These are phyloP conservation scores for Galago senegalensis DNA, from an alignment of 2,797 vertebrate species.

Conservation along the genomic window DNA sequence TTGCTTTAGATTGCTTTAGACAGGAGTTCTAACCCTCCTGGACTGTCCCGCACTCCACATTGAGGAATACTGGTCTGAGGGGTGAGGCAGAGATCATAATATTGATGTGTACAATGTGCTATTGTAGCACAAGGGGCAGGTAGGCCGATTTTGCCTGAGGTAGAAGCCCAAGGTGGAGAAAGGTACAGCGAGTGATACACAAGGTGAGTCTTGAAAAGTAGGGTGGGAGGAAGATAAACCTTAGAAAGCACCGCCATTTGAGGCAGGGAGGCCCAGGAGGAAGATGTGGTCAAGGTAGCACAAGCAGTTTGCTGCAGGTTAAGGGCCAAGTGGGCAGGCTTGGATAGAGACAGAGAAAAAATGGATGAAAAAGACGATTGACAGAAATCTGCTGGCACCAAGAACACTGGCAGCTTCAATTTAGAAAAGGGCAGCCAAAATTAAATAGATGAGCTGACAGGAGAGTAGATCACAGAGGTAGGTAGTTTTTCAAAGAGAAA, in stretches of 20 bases:
- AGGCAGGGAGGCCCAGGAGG: background rate
- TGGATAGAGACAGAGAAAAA: conserved; percentile 43
- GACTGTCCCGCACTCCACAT: background rate
- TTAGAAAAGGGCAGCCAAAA: conserved; percentile 71
- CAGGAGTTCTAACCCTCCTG: conserved; percentile 20
- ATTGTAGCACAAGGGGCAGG: background rate
- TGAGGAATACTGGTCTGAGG: background rate
- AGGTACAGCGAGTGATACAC: background rate
- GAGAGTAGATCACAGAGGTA: conserved; percentile 60
- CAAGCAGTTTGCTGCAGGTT: background rate
- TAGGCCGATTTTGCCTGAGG: background rate
- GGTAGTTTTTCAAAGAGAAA: conserved; percentile 76
- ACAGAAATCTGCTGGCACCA: conserved; percentile 60
- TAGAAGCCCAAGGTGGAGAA: background rate
- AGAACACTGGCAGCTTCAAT: conserved; percentile 69
- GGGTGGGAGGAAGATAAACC: background rate
- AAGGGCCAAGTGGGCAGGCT: conserved; percentile 9
- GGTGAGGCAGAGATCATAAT: background rate
- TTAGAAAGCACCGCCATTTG: conserved; percentile 24
- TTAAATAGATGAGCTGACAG: conserved; percentile 72
- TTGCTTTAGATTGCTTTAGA: background rate
- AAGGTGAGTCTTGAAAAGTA: background rate
- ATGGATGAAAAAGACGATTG: conserved; percentile 55
- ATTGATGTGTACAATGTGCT: background rate
- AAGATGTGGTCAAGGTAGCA: background rate